Conservation (phyloP, 2,797 vertebrate genomes). For the Sciurus carolinensis region DNA sequence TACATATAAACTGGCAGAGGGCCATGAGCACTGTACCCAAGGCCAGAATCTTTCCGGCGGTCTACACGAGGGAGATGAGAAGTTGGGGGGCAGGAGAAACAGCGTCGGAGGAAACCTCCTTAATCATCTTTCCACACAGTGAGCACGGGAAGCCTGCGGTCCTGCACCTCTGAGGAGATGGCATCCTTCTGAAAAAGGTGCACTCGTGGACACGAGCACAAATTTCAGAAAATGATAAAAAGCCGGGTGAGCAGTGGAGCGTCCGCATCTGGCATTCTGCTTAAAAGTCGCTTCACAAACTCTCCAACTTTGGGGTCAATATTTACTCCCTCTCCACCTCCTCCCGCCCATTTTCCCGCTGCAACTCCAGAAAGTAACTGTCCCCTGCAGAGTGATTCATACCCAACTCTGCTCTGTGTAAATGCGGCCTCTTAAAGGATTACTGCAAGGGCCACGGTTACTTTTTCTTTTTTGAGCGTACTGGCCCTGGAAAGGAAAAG, state of each 20-base stretch:
- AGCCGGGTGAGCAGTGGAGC: not conserved
- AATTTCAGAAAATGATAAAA: slow-evolving; percentile 60
- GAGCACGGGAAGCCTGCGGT: slow-evolving; percentile 23
- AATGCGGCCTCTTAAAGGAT: slow-evolving; percentile 15
- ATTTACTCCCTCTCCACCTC: slow-evolving; percentile 76
- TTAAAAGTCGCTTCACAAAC: slow-evolving; percentile 66
- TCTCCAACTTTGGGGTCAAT: slow-evolving; percentile 77
- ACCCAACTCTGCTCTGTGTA: slow-evolving; percentile 23
- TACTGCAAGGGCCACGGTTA: not conserved
- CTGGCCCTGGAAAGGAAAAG: slow-evolving; percentile 65
- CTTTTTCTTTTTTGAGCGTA: not conserved
- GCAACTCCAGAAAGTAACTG: slow-evolving; percentile 78
- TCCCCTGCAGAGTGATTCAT: slow-evolving; percentile 68
- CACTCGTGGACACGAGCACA: not conserved
- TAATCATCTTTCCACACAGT: slow-evolving; percentile 66
- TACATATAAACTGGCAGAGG: slow-evolving; percentile 91
- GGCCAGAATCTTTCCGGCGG: slow-evolving; percentile 70
- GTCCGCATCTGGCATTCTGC: slow-evolving; percentile 38
- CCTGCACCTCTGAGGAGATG: not conserved
- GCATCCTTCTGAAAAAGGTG: slow-evolving; percentile 75
- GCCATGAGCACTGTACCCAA: slow-evolving; percentile 85
- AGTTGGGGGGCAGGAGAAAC: not conserved
- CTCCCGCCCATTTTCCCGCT: slow-evolving; percentile 55
- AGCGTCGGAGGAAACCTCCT: not conserved
- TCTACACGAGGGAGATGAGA: slow-evolving; percentile 75